These are phyloP conservation scores for Pygocentrus nattereri DNA, from an alignment of 2,797 vertebrate species.

Conservation along the genomic window DNA sequence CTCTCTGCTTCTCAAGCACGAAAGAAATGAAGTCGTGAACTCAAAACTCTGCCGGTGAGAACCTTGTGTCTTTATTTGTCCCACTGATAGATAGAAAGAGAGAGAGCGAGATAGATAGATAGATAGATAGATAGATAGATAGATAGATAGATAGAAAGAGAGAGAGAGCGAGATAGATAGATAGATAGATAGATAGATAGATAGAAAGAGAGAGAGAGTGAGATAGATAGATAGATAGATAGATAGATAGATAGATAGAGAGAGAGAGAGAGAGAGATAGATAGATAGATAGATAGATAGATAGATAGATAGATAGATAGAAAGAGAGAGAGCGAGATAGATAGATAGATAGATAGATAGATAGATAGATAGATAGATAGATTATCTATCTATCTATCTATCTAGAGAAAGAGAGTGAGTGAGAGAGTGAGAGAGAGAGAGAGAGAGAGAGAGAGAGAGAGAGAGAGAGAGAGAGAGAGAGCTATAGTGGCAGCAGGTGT, in stretches of 20 bases:
- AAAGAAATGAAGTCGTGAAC: not conserved
- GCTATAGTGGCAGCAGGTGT: slow-evolving; percentile 36
- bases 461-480: not conserved
- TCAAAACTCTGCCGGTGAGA: slow-evolving; percentile 9
- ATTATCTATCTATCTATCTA: too few relatives aligned
- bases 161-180: not conserved
- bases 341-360: too few relatives aligned
- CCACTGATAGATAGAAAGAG: not conserved
- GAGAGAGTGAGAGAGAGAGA: not conserved
- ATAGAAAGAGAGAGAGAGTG: not conserved
- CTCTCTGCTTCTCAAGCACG: not conserved
- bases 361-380: slow-evolving; percentile 13
- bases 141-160: not conserved
- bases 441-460: not conserved
- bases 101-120: not conserved
- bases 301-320: not conserved
- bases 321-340: not conserved
- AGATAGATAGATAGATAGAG: too few relatives aligned
- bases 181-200: not conserved
- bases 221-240: slow-evolving; percentile 12
- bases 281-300: not conserved
- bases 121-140: not conserved
- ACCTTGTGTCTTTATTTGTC: not conserved
- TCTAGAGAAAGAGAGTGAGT: not conserved
- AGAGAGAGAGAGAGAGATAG: not conserved